Percentiles rank a stretch among this genome's conserved stretches.
These are phyloP conservation scores for Anticlea derivata DNA, from an alignment of 2,888 invertebrate genomes.

Conservation along the genomic window DNA sequence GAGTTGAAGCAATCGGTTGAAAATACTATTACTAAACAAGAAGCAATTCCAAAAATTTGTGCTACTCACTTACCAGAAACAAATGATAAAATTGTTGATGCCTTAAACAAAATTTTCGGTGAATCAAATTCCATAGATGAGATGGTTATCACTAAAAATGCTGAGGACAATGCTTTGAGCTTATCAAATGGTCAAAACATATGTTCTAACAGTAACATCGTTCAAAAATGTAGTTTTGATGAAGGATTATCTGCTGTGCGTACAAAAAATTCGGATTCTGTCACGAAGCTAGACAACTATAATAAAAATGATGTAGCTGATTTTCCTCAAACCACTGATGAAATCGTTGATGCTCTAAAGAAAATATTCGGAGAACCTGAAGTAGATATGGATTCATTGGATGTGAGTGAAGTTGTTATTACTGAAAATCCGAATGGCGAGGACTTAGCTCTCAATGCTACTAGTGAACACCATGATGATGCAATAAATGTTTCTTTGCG, in stretches of 20 bases:
- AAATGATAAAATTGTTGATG: conserved; percentile 6
- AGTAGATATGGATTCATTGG: conserved; percentile 1
- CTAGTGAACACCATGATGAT: background rate
- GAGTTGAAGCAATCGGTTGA: background rate
- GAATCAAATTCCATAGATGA: background rate
- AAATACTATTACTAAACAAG: background rate
- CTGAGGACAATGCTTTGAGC: background rate
- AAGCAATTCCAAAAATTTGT: background rate
- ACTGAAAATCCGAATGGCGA: background rate
- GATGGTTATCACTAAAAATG: background rate
- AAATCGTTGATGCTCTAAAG: conserved; percentile 12
- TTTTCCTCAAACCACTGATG: conserved; percentile 7
- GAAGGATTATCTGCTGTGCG: background rate
- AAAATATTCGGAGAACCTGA: conserved; percentile 18
- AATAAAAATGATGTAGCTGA: background rate
- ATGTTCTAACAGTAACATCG: background rate
- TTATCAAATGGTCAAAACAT: background rate
- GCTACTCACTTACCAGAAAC: background rate
- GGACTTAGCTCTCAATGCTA: background rate
- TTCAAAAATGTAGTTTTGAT: background rate
- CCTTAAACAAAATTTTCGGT: conserved; percentile 11
- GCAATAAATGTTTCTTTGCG: conserved; percentile 11
- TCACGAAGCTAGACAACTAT: background rate
- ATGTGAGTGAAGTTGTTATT: background rate
- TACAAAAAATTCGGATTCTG: background rate